Evolutionary conservation across 2,888 invertebrate genomes (phyloP), one percentile per base, ranked within the genome.

Genomic region (Druceiella hillmani): DNA sequence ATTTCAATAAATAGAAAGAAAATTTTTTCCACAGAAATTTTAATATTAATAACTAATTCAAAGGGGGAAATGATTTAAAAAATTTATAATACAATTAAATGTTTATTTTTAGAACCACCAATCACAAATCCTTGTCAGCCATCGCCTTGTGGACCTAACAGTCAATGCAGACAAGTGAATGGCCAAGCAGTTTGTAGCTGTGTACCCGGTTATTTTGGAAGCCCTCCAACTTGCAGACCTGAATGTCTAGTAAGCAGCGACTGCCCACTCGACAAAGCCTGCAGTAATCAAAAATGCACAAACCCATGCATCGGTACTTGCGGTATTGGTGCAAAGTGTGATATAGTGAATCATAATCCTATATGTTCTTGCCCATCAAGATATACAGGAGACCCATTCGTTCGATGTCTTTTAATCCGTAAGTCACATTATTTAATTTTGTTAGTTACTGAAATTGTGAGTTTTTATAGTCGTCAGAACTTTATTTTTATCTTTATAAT

Each of bases 231-330:
- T 33, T 87, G 87, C 55, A 76, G 84, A 46, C 87, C 87, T 1
- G 87, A 88, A 65, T 88, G 88, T 59, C 74, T 86, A 22, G 66
- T 83, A 3, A 87, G 84, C 57, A 76, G 78, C 0, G 87, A 87
- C 48, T 87, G 87, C 53, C 55, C 77, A 1, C 63, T 75, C 43
- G 66, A 80, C 50, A 78, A 66, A 51, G 82, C 87, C 27, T 91
- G 90, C 56, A 71, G 83, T 17, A 76, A 74, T 47, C 81, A 81
- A 50, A 85, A 83, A 62, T 88, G 88, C 56, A 59, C 58, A 12
- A 78, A 87, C 61, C 87, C 87, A 9, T 87, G 87, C 52, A 61
- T 72, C 25, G 81, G 81, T 48, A 78, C 79, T 11, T 82, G 88
- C 59, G 86, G 83, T 32, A 61, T 64, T 33, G 65, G 62, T 39